Percentiles rank a stretch among this genome's conserved stretches.
phyloP scores from a whole-genome alignment of 2,888 invertebrate species.

The Apamea sordens region DNA sequence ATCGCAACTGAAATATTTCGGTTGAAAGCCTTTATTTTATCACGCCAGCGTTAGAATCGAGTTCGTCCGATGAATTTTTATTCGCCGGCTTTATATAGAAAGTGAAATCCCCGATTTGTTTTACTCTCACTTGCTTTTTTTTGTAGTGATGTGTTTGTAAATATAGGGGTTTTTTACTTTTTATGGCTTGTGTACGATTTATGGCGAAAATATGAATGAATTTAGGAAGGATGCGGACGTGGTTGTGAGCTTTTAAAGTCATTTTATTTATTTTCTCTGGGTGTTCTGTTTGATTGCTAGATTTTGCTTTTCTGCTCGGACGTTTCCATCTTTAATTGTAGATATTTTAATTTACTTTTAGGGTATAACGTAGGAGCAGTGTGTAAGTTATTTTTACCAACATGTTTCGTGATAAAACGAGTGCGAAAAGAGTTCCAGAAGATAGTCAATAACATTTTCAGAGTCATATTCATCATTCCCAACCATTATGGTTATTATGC shows the following conservation, averaged over 20 bases:
- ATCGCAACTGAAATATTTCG: conserved; percentile 63
- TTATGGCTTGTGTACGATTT: conserved; percentile 30
- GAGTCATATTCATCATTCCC: not conserved
- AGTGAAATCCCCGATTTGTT: conserved; percentile 69
- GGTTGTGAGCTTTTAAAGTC: not conserved
- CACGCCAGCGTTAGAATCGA: conserved; percentile 69
- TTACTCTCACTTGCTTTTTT: conserved; percentile 51
- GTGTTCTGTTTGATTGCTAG: no score
- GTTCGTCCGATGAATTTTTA: conserved; percentile 65
- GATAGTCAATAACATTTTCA: not conserved
- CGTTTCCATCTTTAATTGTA: not conserved
- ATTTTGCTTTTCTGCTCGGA: not conserved
- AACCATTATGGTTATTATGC: not conserved
- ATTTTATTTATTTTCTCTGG: not conserved
- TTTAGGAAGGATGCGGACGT: conserved; percentile 18
- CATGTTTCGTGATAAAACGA: not conserved
- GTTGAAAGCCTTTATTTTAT: conserved; percentile 62
- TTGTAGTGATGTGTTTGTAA: conserved; percentile 55
- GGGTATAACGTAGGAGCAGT: not conserved
- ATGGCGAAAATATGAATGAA: conserved; percentile 47
- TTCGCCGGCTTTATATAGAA: conserved; percentile 69
- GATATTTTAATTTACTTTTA: not conserved
- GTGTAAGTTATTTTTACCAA: not conserved
- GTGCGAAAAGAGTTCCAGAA: not conserved
- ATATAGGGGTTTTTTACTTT: conserved; percentile 48